phyloP scores from a whole-genome alignment of 2,113 vertebrate genomes.

The Actenoides lindsayi region DNA sequence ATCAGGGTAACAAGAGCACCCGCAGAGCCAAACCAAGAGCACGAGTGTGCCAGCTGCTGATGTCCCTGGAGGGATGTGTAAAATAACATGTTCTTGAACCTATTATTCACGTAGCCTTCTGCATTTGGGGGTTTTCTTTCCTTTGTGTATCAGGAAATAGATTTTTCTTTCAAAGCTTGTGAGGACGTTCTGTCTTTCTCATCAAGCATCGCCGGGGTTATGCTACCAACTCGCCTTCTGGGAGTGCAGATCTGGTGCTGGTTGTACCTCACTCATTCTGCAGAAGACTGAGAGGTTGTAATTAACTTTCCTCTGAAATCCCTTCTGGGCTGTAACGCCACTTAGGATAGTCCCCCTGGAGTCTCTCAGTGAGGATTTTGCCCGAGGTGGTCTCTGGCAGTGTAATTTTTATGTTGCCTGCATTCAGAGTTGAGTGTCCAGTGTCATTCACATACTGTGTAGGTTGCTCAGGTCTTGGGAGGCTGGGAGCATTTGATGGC shows the following conservation, averaged over 20 bases:
- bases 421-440: neutral
- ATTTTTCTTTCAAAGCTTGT: neutral
- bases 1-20: neutral
- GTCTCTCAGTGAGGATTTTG: neutral
- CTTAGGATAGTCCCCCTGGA: neutral
- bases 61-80: neutral
- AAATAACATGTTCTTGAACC: neutral
- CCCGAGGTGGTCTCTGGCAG: neutral
- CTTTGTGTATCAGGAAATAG: neutral
- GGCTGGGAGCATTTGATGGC: neutral
- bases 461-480: neutral
- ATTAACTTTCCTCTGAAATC: neutral
- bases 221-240: neutral
- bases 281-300: neutral
- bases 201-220: neutral
- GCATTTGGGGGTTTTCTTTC: neutral
- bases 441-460: neutral
- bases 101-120: neutral
- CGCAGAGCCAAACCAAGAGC: fast-evolving
- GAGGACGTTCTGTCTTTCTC: neutral
- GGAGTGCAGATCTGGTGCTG: neutral
- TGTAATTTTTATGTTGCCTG: neutral
- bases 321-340: neutral
- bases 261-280: neutral
- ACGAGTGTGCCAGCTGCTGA: neutral